Evolutionary conservation across 2,888 invertebrate species (phyloP).

Genomic region (Cosmia trapezina): DNA sequence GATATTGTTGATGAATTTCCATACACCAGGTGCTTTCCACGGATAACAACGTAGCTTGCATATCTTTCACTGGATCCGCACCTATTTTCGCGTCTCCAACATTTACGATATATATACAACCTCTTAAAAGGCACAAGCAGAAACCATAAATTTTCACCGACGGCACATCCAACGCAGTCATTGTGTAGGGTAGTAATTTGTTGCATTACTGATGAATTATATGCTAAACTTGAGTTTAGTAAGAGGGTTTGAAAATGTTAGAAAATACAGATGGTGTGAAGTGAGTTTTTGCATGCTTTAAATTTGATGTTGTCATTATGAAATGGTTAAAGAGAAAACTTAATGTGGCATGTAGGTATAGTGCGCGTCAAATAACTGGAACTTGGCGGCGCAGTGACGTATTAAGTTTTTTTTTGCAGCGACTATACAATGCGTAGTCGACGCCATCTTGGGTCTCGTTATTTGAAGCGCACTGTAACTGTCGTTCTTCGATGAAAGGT

Average conservation of each 20-base stretch:
- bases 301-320: neutral
- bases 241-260: constrained; percentile 45
- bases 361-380: too few species aligned
- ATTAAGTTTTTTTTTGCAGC: too few species aligned
- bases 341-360: neutral
- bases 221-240: constrained; percentile 36
- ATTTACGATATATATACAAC: constrained; percentile 69
- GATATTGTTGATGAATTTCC: neutral
- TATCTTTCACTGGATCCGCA: constrained; percentile 25
- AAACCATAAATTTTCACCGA: constrained; percentile 77
- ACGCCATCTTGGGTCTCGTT: too few species aligned
- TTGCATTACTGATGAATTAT: constrained; percentile 59
- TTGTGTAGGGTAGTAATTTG: constrained; percentile 59
- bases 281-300: neutral
- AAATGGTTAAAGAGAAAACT: neutral
- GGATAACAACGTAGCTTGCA: constrained; percentile 14
- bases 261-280: constrained; percentile 3
- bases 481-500: too few species aligned
- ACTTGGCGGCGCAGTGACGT: too few species aligned
- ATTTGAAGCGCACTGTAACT: too few species aligned
- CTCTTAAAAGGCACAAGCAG: constrained; percentile 73
- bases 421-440: too few species aligned
- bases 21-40: neutral
- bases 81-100: constrained; percentile 56
- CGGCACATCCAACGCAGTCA: constrained; percentile 60